These are phyloP conservation scores for Arenicola marina DNA, from an alignment of 2,888 invertebrate genomes.

Conservation along the genomic window DNA sequence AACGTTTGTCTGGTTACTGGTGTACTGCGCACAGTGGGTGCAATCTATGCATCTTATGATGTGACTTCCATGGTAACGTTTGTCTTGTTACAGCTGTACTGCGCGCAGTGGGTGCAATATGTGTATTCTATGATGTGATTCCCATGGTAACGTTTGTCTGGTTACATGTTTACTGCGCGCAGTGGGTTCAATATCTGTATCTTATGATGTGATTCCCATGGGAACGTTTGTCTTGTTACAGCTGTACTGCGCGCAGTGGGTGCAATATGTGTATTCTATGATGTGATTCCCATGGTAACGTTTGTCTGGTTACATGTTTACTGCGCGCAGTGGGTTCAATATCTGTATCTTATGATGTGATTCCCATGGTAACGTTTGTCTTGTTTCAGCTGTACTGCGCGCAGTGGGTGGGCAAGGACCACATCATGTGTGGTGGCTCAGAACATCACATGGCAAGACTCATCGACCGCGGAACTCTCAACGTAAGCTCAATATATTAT, in stretches of 20 bases:
- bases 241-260: not conserved
- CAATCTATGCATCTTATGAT: too few relatives aligned
- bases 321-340: not conserved
- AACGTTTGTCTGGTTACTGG: too few relatives aligned
- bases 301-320: too few relatives aligned
- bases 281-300: not conserved
- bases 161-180: conserved; percentile 32
- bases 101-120: not conserved
- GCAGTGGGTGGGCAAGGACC: conserved; percentile 59
- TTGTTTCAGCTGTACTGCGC: conserved; percentile 59
- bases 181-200: not conserved
- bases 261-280: not conserved
- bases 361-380: too few relatives aligned
- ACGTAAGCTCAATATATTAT: conserved; percentile 51
- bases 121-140: not conserved
- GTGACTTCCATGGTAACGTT: too few relatives aligned
- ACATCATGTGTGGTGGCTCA: conserved; percentile 59
- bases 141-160: too few relatives aligned
- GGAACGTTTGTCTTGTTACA: too few relatives aligned
- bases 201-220: not conserved
- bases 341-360: not conserved
- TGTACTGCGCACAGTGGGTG: too few relatives aligned
- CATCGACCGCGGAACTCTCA: conserved; percentile 59
- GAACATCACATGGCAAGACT: conserved; percentile 57
- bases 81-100: too few relatives aligned